These are phyloP conservation scores for Tethya wilhelma DNA, from an alignment of 37 sponge, comb jelly and placozoan genomes.

Conservation along the genomic window DNA sequence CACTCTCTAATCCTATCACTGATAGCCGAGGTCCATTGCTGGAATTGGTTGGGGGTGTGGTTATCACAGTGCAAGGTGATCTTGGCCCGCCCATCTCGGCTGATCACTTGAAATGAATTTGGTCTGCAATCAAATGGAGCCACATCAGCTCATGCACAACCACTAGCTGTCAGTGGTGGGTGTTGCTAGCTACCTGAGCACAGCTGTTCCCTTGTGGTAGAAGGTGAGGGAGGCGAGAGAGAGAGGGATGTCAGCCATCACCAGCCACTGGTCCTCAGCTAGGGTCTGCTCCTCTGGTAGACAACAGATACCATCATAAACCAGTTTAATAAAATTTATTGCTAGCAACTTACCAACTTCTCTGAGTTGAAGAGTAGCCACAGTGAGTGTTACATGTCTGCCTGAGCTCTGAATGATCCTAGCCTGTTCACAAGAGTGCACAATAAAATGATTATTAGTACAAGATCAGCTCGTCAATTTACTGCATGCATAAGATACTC, in stretches of 20 bases:
- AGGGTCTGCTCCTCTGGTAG: not conserved
- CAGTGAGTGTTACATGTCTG: not conserved
- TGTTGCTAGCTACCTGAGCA: constrained; percentile 6
- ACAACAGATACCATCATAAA: not conserved
- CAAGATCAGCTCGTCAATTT: not conserved
- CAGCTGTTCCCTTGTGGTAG: constrained; percentile 20
- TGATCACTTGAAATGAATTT: constrained; percentile 28
- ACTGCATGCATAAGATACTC: constrained; percentile 1
- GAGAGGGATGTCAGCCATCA: constrained; percentile 9
- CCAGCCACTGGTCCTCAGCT: constrained; percentile 7
- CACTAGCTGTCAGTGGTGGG: too few relatives aligned
- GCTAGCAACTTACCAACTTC: not conserved
- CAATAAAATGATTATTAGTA: not conserved
- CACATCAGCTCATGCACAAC: too few relatives aligned
- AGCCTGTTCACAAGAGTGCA: constrained; percentile 2
- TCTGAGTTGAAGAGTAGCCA: constrained; percentile 7
- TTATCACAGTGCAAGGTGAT: constrained; percentile 22
- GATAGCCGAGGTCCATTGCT: constrained; percentile 3
- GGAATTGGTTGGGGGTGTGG: not conserved
- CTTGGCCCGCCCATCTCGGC: constrained; percentile 36
- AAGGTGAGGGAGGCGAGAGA: constrained; percentile 26
- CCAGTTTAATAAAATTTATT: constrained; percentile 5
- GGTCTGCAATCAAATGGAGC: too few relatives aligned
- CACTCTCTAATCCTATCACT: constrained; percentile 4
- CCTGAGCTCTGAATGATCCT: constrained; percentile 13